Evolutionary conservation across 2,113 vertebrate genomes (phyloP), one percentile per base, ranked within the genome.

Genomic region (Arvicanthis niloticus): DNA sequence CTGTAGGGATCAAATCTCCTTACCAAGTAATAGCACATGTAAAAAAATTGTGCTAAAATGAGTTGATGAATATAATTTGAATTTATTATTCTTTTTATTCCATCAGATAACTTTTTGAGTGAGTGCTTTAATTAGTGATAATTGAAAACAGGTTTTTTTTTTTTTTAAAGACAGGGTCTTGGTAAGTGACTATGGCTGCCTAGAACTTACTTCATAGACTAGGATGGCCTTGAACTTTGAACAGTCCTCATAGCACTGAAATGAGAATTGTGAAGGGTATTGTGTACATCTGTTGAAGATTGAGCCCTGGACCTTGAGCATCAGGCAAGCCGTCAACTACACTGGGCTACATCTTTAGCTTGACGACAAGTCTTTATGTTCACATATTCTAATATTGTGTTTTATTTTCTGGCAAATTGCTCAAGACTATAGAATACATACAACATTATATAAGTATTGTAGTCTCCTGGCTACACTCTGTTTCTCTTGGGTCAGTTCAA

Each of bases 21-120:
- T 42, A 2, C 40, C 80, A 56, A 19, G 22, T 77, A 81, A 58
- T 19, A 73, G n/a, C 1, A 0, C 16, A 0, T 29, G 0, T 12
- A 40, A 48, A 58, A 37, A 51, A 31, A 7, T 29, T 8, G 89
- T 76, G 78, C 88, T 73, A 7, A 73, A 21, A 21, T 86, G 81
- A n/a, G 81, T 45, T 48, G 29, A 73, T 26, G 82, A 58, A 58
- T 56, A 40, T n/a, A 37, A 51, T 70, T 68, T 70, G 85, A 48
- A 24, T 37, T 37, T 87, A 37, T 51, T 62, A 29, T 60, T 40
- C 80, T 84, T 86, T 70, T 68, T 68, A 48, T 53, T 70, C 17
- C 9, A 21, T 53, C 37, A 40, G n/a, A n/a, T 56, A 88, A 62
- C 51, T 56, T 56, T 87, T 45, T 85, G 58, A 65, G 60, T 65